Evolutionary conservation across 2,888 invertebrate species (phyloP), one percentile per base, ranked within the genome.

Genomic region (Rhingia rostrata): DNA sequence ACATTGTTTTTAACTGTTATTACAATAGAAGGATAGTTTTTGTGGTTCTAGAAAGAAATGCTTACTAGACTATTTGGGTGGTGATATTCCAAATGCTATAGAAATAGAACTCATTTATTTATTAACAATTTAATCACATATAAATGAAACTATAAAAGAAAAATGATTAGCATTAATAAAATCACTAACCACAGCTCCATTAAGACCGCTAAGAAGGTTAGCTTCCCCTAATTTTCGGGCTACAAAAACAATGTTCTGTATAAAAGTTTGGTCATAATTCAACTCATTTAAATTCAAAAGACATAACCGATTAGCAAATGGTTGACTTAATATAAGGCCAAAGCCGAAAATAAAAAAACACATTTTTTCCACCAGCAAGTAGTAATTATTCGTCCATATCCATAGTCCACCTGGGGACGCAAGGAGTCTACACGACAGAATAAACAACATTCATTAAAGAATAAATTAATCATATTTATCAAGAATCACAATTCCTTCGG

Each of bases 321-420:
- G 22, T 53, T 63, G 61, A 54, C 61, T 45, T 63, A 73, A 9
- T 53, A 54, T 54, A 43, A 0, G 7, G 0, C 35, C 43, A 22
- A 37, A 22, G 22, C 6, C 33, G 12, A 10, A 22, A 14, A 47
- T 14, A 47, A 12, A 47, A 47, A 12, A 14, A 14, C 22, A 14
- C 37, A 63, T 32, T 45, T 45, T 54, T 54, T n/a, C 12, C 45
- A 33, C 53, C 63, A 54, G 37, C 10, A 30, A 7, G 39, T 73
- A 63, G 63, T 73, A 63, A 73, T 30, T 73, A 73, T 63, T 73
- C 72, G 63, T 45, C 63, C 63, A 45, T 58, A 39, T 58, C 22
- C 22, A 22, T 2, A 22, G 22, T 22, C 22, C 22, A 22, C 1
- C 22, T 22, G 22, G 39, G 69, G 49, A 70, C 49, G 58, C 60